These are phyloP conservation scores for Falcunculus frontatus DNA, from an alignment of 2,113 vertebrate genomes.

Conservation along the genomic window DNA sequence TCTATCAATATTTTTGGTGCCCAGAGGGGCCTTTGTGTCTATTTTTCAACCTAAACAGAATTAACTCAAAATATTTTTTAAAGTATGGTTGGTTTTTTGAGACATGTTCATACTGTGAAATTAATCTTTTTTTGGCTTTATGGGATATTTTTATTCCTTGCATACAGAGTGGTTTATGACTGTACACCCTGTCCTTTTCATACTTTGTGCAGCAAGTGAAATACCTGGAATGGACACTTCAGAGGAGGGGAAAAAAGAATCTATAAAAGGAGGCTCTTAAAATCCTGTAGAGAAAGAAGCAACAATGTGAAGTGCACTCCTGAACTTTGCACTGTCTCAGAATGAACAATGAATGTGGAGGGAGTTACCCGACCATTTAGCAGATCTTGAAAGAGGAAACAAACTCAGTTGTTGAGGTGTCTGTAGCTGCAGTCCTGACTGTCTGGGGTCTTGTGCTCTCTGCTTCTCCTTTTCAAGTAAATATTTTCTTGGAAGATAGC, in stretches of 20 bases:
- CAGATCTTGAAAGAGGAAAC: background rate
- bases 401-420: background rate
- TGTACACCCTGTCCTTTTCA: background rate
- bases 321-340: background rate
- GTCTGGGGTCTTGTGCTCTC: background rate
- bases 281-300: background rate
- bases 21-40: background rate
- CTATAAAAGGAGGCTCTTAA: background rate
- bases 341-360: background rate
- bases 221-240: background rate
- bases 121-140: rapidly evolving
- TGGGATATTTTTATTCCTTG: background rate
- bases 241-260: background rate
- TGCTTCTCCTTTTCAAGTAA: background rate
- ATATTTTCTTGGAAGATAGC: background rate
- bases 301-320: background rate
- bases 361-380: background rate
- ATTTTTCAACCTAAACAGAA: background rate
- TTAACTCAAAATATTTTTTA: background rate
- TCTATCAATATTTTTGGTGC: background rate
- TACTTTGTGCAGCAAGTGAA: background rate
- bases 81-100: background rate
- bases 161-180: background rate
- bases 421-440: background rate
- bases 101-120: background rate